Evolutionary conservation across 2,888 invertebrate species (phyloP).

Genomic region (Chydorus sphaericus): DNA sequence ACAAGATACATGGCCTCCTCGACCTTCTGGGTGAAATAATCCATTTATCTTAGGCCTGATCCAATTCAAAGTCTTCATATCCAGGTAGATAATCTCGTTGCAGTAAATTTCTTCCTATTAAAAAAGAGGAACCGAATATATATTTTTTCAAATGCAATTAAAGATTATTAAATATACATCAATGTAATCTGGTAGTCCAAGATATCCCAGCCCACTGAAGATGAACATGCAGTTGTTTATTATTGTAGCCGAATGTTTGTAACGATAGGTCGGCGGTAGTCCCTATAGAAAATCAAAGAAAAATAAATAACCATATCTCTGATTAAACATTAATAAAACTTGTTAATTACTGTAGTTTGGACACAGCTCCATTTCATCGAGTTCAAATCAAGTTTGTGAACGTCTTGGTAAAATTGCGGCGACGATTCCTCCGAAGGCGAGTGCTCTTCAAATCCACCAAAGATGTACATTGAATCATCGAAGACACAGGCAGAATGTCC

Average conservation of each 20-base stretch:
- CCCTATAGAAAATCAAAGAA: constrained; percentile 36
- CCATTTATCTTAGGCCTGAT: constrained; percentile 43
- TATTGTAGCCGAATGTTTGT: constrained; percentile 76
- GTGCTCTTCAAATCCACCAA: constrained; percentile 89
- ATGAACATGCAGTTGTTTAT: constrained; percentile 67
- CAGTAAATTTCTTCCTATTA: constrained; percentile 65
- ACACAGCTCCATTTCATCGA: constrained; percentile 56
- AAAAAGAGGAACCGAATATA: too few relatives aligned
- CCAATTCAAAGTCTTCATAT: constrained; percentile 58
- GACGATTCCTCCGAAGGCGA: too few relatives aligned
- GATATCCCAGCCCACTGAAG: constrained; percentile 76
- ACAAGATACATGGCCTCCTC: constrained; percentile 86
- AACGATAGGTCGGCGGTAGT: constrained; percentile 52
- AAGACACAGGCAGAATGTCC: constrained; percentile 81
- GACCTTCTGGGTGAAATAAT: constrained; percentile 50
- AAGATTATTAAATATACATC: too few relatives aligned
- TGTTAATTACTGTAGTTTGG: constrained; percentile 30
- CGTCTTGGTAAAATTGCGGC: constrained; percentile 62
- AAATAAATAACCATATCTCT: not conserved
- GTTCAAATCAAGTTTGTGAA: constrained; percentile 56
- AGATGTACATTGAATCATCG: constrained; percentile 66
- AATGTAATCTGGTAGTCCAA: constrained; percentile 41
- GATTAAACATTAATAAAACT: too few relatives aligned
- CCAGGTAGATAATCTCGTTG: constrained; percentile 49
- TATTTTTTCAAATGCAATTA: not conserved